phyloP scores from a whole-genome alignment of 2,113 vertebrate species.

The Alligator sinensis region DNA sequence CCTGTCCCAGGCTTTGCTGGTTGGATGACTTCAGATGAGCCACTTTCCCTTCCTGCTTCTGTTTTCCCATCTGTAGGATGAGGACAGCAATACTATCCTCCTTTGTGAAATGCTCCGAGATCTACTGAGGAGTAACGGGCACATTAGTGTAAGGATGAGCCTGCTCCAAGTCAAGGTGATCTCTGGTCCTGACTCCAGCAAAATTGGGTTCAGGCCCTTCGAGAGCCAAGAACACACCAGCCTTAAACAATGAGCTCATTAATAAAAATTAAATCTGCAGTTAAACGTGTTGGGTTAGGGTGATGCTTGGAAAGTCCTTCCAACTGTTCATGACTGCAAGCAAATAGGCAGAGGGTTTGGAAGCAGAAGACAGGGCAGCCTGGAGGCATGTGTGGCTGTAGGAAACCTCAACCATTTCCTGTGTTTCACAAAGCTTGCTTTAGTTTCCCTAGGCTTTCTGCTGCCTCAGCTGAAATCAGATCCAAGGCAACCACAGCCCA shows the following conservation, averaged over 20 bases:
- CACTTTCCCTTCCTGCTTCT: neutral
- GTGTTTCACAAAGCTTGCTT: neutral
- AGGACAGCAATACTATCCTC: neutral
- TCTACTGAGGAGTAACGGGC: rapidly evolving
- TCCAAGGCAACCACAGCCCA: neutral
- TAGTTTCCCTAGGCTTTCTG: neutral
- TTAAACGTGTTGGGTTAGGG: constrained; percentile 63
- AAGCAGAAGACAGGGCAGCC: neutral
- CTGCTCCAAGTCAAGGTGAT: neutral
- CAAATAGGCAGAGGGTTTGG: neutral
- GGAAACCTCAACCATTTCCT: neutral
- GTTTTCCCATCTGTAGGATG: neutral
- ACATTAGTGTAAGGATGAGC: rapidly evolving
- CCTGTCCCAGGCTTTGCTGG: neutral
- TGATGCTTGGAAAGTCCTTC: neutral
- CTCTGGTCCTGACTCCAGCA: neutral
- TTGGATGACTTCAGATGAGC: neutral
- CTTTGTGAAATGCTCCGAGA: rapidly evolving
- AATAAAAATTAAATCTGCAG: constrained; percentile 56
- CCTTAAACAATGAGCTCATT: constrained; percentile 52
- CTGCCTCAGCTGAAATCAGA: neutral
- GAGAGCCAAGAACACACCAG: neutral
- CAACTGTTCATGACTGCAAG: neutral
- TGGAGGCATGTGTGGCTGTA: neutral
- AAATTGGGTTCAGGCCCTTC: neutral